phyloP scores from a whole-genome alignment of 1,140 invertebrate genomes.

The Microplitis mediator region DNA sequence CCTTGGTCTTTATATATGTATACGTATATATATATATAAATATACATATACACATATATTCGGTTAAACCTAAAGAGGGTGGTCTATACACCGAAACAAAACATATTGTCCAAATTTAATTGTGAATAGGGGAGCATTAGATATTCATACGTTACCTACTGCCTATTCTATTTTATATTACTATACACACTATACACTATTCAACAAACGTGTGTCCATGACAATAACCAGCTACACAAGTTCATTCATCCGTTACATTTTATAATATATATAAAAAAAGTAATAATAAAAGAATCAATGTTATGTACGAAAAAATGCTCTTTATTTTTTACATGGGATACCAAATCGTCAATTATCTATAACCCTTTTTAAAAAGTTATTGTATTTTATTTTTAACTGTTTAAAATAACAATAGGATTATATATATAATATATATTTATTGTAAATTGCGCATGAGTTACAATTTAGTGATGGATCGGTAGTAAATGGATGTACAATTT shows the following conservation, averaged over 20 bases:
- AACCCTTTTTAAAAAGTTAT: not conserved
- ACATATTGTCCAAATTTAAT: slow-evolving; percentile 62
- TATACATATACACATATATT: not conserved
- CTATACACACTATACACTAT: not conserved
- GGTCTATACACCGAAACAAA: slow-evolving; percentile 54
- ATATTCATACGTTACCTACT: slow-evolving; percentile 58
- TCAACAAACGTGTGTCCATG: slow-evolving; percentile 7
- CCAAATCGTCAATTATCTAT: not conserved
- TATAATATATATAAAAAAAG: too few species aligned
- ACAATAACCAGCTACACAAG: slow-evolving; percentile 19
- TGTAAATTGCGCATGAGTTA: not conserved
- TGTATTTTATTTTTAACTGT: not conserved
- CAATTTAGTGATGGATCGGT: not conserved
- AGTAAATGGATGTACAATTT: too few species aligned
- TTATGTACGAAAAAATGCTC: not conserved
- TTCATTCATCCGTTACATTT: slow-evolving; percentile 13
- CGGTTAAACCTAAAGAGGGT: slow-evolving; percentile 39
- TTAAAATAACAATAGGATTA: not conserved
- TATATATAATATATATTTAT: not conserved
- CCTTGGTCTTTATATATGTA: not conserved
- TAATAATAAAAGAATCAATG: too few species aligned
- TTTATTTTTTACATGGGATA: not conserved
- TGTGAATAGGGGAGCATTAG: slow-evolving; percentile 57
- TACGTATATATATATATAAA: too few species aligned
- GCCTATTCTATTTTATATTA: not conserved